Percentiles rank a stretch among this genome's conserved stretches.
phyloP scores from a whole-genome alignment of 2,888 invertebrate genomes.

The Dione juno region DNA sequence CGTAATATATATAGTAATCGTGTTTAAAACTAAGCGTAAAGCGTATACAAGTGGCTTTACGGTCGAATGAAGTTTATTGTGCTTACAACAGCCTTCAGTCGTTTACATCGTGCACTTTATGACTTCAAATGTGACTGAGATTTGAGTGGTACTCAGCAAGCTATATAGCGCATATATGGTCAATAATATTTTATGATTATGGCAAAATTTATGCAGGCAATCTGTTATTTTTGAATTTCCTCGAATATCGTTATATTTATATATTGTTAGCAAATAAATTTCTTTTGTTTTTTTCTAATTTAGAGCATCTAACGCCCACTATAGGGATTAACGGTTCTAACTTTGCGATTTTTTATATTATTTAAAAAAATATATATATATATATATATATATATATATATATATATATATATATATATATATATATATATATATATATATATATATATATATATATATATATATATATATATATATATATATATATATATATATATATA shows the following conservation, averaged over 20 bases:
- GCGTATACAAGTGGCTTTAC: constrained; percentile 45
- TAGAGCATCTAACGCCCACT: neutral
- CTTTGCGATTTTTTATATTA: neutral
- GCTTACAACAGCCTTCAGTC: constrained; percentile 63
- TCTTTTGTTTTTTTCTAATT: neutral
- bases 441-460: too few relatives aligned
- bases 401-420: too few relatives aligned
- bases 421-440: too few relatives aligned
- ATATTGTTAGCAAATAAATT: constrained; percentile 2
- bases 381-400: too few relatives aligned
- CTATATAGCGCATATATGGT: constrained; percentile 56
- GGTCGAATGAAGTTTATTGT: constrained; percentile 68
- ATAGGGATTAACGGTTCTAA: neutral
- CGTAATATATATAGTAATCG: neutral
- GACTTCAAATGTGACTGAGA: constrained; percentile 68
- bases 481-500: too few relatives aligned
- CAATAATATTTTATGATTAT: constrained; percentile 49
- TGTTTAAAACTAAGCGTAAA: constrained; percentile 27
- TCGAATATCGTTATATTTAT: neutral
- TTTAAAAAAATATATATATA: neutral
- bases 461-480: too few relatives aligned
- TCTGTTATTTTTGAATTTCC: constrained; percentile 14
- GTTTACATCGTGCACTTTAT: constrained; percentile 69
- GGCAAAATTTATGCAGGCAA: constrained; percentile 5
- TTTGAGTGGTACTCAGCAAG: constrained; percentile 56